phyloP scores from a whole-genome alignment of 2,797 vertebrate species.

The Acrocephalus scirpaceus region DNA sequence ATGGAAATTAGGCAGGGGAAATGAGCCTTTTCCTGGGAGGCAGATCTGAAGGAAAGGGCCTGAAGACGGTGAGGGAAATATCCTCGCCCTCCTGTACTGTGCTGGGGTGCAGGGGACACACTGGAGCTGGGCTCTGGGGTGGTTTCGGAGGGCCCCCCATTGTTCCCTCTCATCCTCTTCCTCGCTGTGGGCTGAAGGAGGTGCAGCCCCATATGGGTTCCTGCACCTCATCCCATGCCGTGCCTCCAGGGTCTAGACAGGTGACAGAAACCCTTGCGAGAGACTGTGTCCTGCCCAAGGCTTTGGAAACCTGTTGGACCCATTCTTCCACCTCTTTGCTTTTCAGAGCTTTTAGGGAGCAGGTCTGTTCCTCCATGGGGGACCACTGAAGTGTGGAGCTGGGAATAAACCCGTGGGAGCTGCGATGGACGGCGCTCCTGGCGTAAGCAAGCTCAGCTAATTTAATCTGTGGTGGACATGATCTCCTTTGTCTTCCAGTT shows the following conservation, averaged over 20 bases:
- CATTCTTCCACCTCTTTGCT: neutral
- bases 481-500: constrained; percentile 7
- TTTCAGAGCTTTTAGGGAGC: neutral
- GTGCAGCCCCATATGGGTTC: neutral
- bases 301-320: neutral
- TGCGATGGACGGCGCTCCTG: neutral
- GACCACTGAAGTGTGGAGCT: neutral
- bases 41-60: neutral
- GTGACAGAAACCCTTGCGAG: neutral
- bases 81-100: accelerated
- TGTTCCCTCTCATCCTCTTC: neutral
- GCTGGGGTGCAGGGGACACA: neutral
- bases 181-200: neutral
- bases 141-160: neutral
- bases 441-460: neutral
- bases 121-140: neutral
- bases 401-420: neutral
- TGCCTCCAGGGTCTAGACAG: neutral
- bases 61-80: neutral
- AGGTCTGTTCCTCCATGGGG: neutral
- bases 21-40: neutral
- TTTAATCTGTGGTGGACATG: neutral
- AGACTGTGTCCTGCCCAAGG: neutral
- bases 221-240: accelerated
- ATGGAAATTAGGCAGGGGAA: neutral